Evolutionary conservation across 1,140 invertebrate species (phyloP).

Genomic region (Cataglyphis hispanica): DNA sequence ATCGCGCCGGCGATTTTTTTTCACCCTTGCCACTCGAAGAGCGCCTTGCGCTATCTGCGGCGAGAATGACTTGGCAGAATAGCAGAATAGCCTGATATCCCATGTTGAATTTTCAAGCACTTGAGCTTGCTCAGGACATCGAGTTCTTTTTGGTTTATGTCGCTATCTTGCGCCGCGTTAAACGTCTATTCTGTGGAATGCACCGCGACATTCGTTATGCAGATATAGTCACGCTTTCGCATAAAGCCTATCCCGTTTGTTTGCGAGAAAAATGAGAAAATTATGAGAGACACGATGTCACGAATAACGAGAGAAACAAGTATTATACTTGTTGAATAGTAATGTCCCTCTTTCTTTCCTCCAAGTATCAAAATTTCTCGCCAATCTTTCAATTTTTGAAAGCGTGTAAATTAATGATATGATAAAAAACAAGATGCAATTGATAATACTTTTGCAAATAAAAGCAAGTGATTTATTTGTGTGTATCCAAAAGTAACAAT

Average conservation of each 20-base stretch:
- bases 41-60: background rate
- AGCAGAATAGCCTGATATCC: background rate
- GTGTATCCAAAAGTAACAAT: background rate
- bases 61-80: background rate
- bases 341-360: background rate
- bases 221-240: background rate
- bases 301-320: background rate
- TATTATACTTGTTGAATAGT: background rate
- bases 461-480: constrained; percentile 2
- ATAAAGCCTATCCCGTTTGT: background rate
- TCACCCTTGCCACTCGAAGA: background rate
- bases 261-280: background rate
- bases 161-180: background rate
- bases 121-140: constrained; percentile 2
- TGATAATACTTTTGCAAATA: background rate
- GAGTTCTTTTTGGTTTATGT: background rate
- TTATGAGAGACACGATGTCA: background rate
- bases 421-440: background rate
- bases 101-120: background rate
- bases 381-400: background rate
- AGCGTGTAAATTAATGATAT: background rate
- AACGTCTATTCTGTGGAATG: background rate
- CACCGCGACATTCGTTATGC: background rate
- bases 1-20: constrained; percentile 21
- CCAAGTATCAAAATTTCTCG: background rate